phyloP scores from a whole-genome alignment of 2,113 vertebrate species.

The Pseudopipra pipra region DNA sequence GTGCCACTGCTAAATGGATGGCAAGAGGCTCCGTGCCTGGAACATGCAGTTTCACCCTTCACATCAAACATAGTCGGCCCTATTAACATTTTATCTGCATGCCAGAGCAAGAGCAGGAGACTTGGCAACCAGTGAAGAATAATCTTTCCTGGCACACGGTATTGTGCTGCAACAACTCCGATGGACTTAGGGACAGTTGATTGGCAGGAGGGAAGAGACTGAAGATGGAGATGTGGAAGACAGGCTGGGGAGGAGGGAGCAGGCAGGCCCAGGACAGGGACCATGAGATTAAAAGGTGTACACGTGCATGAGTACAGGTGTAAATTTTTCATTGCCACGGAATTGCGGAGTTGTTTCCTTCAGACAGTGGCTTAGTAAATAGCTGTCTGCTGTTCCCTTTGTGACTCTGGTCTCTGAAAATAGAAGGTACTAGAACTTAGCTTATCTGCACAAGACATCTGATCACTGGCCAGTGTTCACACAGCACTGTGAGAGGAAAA shows the following conservation, averaged over 20 bases:
- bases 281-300: not conserved
- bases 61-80: not conserved
- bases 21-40: not conserved
- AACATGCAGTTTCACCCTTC: not conserved
- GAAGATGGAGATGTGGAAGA: not conserved
- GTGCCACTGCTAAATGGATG: not conserved
- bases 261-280: not conserved
- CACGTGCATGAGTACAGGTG: rapidly evolving
- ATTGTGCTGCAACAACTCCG: not conserved
- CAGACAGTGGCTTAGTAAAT: not conserved
- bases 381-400: not conserved
- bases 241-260: not conserved
- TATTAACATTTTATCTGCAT: conserved; percentile 37
- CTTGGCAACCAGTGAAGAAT: conserved; percentile 41
- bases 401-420: not conserved
- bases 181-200: not conserved
- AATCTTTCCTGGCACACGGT: not conserved
- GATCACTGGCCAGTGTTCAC: not conserved
- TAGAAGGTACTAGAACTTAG: not conserved
- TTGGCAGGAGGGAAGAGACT: not conserved
- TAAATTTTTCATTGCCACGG: not conserved
- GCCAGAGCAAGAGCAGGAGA: conserved; percentile 2
- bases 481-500: not conserved
- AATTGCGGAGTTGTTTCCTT: not conserved
- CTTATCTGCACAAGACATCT: not conserved